A percentile compares a stretch with the other conserved stretches of the same genome.
These are phyloP conservation scores for Cephus pulcher DNA, from an alignment of 2,888 invertebrate species.

Conservation along the genomic window DNA sequence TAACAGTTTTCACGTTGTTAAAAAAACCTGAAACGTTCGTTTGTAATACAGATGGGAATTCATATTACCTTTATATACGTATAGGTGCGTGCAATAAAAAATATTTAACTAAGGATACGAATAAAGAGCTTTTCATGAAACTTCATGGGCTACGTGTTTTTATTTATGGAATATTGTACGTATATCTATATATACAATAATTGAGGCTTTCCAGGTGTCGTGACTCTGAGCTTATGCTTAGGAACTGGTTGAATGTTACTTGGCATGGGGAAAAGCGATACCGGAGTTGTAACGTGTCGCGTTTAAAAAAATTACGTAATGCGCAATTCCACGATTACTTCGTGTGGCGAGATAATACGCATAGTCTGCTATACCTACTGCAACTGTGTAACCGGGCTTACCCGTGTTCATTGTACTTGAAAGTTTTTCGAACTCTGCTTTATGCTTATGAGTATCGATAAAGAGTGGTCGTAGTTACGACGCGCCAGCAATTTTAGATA, in stretches of 20 bases:
- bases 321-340: not conserved
- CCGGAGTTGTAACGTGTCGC: not conserved
- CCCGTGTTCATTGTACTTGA: not conserved
- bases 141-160: not conserved
- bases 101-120: not conserved
- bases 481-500: not conserved
- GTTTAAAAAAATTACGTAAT: not conserved
- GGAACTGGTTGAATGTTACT: not conserved
- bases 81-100: not conserved
- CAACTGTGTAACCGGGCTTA: not conserved
- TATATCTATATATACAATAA: not conserved
- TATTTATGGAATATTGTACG: not conserved
- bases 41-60: not conserved
- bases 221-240: not conserved
- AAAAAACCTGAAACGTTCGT: not conserved
- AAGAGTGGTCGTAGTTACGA: not conserved
- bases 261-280: not conserved
- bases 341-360: not conserved
- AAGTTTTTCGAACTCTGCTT: not conserved
- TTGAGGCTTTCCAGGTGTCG: not conserved
- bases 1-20: slow-evolving; percentile 14
- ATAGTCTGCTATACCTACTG: not conserved
- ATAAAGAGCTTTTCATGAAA: not conserved
- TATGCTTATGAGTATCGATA: not conserved
- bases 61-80: not conserved